These are phyloP conservation scores for Tachina grossa DNA, from an alignment of 2,888 invertebrate genomes.

Conservation along the genomic window DNA sequence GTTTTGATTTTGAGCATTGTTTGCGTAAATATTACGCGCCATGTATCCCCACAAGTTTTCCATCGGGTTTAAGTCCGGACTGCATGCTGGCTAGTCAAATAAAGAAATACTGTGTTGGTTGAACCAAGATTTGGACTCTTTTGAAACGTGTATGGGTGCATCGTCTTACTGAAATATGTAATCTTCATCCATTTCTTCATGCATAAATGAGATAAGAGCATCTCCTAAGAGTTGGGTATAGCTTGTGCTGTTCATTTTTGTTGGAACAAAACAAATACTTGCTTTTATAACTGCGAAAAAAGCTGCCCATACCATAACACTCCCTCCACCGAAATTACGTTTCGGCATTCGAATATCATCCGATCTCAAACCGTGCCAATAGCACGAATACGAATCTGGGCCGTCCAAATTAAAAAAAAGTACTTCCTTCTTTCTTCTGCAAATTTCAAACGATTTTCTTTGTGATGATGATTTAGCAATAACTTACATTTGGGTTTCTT, in stretches of 20 bases:
- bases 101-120: neutral
- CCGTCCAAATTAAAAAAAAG: neutral
- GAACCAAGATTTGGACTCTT: neutral
- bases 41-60: slow-evolving; percentile 4
- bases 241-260: neutral
- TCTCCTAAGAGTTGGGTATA: neutral
- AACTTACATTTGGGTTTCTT: neutral
- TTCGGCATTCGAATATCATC: neutral
- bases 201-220: neutral
- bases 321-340: neutral
- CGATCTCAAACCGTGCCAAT: no score
- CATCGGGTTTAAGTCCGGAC: neutral
- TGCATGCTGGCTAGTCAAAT: neutral
- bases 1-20: neutral
- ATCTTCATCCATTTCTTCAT: neutral
- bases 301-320: no score
- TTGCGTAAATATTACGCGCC: no score
- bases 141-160: neutral
- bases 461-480: neutral
- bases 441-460: neutral
- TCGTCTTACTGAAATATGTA: neutral
- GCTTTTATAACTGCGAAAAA: no score
- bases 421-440: neutral
- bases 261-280: no score
- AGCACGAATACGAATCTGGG: no score